phyloP scores from a whole-genome alignment of 2,797 vertebrate genomes.

The Diplodus sargus region DNA sequence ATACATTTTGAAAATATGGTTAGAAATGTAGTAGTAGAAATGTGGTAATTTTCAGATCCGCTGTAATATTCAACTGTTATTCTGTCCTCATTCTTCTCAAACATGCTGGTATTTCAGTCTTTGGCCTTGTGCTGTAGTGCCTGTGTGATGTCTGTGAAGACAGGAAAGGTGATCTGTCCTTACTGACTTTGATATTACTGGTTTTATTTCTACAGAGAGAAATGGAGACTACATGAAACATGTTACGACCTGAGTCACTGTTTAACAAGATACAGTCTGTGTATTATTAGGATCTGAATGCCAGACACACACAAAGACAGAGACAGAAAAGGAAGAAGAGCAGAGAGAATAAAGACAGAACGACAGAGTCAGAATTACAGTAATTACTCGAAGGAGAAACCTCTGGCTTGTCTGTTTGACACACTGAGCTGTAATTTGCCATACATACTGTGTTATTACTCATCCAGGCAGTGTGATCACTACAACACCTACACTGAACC shows the following conservation, averaged over 20 bases:
- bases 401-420: constrained; percentile 56
- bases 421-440: constrained; percentile 61
- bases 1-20: too few relatives aligned
- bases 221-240: neutral
- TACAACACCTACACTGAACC: constrained; percentile 13
- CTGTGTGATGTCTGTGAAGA: neutral
- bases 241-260: neutral
- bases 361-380: constrained; percentile 63
- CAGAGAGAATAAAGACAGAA: constrained; percentile 42
- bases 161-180: neutral
- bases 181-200: neutral
- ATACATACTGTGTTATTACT: constrained; percentile 41
- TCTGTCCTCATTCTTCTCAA: neutral
- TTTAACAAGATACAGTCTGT: constrained; percentile 22
- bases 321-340: constrained; percentile 10
- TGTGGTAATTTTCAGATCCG: too few relatives aligned
- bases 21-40: too few relatives aligned
- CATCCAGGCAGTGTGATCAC: neutral
- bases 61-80: neutral
- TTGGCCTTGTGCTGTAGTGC: neutral
- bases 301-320: neutral
- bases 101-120: neutral
- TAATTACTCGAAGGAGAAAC: constrained; percentile 71
- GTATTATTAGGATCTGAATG: constrained; percentile 15
- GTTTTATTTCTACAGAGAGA: neutral